Evolutionary conservation across 2,797 vertebrate genomes (phyloP).

Genomic region (Lepilemur ruficaudatus): DNA sequence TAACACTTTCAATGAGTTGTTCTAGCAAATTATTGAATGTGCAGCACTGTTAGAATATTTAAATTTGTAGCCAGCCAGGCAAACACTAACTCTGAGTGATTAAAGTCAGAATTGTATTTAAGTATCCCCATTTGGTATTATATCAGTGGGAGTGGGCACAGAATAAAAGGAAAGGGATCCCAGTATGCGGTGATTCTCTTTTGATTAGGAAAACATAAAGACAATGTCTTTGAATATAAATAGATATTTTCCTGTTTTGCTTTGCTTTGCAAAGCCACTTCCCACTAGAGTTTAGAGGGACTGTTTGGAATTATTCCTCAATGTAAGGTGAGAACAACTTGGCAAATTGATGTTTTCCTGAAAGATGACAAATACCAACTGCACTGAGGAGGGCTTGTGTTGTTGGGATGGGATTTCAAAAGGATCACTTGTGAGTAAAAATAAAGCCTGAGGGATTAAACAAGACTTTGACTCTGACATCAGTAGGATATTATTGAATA

Average conservation of each 20-base stretch:
- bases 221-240: not conserved
- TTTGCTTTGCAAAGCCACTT: not conserved
- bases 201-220: not conserved
- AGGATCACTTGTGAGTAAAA: not conserved
- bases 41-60: not conserved
- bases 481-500: not conserved
- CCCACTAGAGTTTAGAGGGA: not conserved
- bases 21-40: not conserved
- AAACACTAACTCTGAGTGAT: not conserved
- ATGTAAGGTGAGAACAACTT: not conserved
- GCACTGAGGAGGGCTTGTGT: not conserved
- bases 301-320: not conserved
- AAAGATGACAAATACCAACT: not conserved
- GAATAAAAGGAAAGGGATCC: not conserved
- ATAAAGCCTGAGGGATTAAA: not conserved
- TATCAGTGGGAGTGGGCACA: not conserved
- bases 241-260: not conserved
- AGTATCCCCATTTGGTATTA: not conserved
- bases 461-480: not conserved
- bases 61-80: not conserved
- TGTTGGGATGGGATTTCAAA: not conserved
- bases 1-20: not conserved
- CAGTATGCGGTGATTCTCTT: not conserved
- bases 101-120: not conserved
- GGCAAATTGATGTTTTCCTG: not conserved